Percentiles rank a stretch among this genome's conserved stretches.
Evolutionary conservation across 1,140 invertebrate species (phyloP).

Genomic region (Paramacrobiotus metropolitanus): DNA sequence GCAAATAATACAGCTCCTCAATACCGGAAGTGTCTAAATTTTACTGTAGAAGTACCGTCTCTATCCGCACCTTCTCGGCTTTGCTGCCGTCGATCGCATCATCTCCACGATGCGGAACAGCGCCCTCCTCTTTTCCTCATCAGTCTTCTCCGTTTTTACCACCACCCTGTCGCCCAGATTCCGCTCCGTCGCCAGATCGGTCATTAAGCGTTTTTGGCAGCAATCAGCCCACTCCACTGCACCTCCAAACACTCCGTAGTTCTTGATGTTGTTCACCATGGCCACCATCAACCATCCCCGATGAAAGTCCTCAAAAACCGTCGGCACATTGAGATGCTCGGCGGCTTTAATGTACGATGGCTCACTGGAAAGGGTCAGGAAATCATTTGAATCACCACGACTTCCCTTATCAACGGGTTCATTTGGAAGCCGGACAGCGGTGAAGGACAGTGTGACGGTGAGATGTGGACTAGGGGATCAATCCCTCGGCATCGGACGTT

Average conservation of each 20-base stretch:
- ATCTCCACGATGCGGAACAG: conserved; percentile 14
- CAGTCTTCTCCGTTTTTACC: conserved; percentile 17
- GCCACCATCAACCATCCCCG: conserved; percentile 18
- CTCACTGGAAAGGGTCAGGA: conserved; percentile 13
- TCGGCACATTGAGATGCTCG: conserved; percentile 8
- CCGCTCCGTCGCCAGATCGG: conserved; percentile 6
- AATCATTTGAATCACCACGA: conserved; percentile 15
- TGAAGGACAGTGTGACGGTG: conserved; percentile 14
- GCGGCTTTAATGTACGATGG: conserved; percentile 13
- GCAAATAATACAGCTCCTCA: too few species aligned
- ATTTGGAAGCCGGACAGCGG: conserved; percentile 13
- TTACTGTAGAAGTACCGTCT: too few species aligned
- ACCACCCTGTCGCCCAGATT: conserved; percentile 17
- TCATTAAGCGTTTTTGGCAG: conserved; percentile 17
- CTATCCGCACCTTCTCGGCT: too few species aligned
- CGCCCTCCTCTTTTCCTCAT: conserved; percentile 16
- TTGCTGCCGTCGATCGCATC: too few species aligned
- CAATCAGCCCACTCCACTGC: conserved; percentile 16
- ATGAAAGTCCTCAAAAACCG: conserved; percentile 13
- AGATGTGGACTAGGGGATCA: conserved; percentile 20
- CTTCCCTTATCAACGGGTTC: conserved; percentile 15
- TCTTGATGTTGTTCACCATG: conserved; percentile 16
- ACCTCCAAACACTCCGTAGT: conserved; percentile 22
- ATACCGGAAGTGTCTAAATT: too few species aligned
- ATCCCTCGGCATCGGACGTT: conserved; percentile 13